Conservation (phyloP, 2,888 invertebrate species). For the Napeogenes sylphis region DNA sequence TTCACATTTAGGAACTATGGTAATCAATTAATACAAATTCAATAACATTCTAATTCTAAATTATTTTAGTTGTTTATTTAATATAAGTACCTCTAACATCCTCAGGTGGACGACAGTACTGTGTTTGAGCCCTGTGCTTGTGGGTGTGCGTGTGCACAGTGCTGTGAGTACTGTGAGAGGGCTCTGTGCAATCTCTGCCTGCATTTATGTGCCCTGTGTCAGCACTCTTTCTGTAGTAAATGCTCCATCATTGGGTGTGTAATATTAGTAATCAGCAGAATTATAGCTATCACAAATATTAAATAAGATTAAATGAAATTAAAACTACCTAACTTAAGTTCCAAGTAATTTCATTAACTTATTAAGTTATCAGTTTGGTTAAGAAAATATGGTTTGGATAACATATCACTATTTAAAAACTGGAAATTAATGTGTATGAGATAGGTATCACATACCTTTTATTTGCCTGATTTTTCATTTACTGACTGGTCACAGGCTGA, state of each 20-base stretch:
- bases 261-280: background rate
- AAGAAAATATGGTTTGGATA: too few species aligned
- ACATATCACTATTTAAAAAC: too few species aligned
- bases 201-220: slow-evolving; percentile 46
- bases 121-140: slow-evolving; percentile 38
- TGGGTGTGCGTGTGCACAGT: slow-evolving; percentile 35
- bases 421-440: too few species aligned
- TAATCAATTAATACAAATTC: slow-evolving; percentile 31
- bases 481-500: too few species aligned
- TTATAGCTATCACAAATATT: too few species aligned
- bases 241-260: slow-evolving; percentile 56
- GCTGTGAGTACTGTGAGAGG: slow-evolving; percentile 59
- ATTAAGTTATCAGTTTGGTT: too few species aligned
- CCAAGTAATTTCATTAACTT: too few species aligned
- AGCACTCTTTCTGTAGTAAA: slow-evolving; percentile 43
- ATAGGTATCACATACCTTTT: too few species aligned
- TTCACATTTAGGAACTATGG: slow-evolving; percentile 50
- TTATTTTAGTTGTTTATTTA: slow-evolving; percentile 2
- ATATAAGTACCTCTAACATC: background rate
- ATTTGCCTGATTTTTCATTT: too few species aligned
- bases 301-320: too few species aligned
- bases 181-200: slow-evolving; percentile 48
- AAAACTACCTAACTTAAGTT: too few species aligned
- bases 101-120: too few species aligned
- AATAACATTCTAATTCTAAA: background rate